Base-by-base conservation (phyloP, 2,888 invertebrate species). In the Globia sparganii region DNA sequence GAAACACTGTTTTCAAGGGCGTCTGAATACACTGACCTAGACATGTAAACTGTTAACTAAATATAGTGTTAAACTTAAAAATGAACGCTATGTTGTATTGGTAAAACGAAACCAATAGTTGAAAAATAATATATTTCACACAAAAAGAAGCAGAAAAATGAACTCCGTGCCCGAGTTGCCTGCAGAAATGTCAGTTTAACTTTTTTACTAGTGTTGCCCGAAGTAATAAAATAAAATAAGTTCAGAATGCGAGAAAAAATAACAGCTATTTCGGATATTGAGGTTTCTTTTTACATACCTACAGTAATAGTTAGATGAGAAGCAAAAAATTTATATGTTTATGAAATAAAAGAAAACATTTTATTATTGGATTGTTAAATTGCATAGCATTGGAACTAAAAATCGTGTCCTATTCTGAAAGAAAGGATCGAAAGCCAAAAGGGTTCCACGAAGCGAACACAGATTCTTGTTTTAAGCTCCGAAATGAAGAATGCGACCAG, bases 1-100 rank as follows among this genome's bases (percentile, higher is more conserved):
- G 91, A 92, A 82, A 93, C 94, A 94, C 93, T 86, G 91, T 94
- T 95, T 95, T 96, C 96, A 96, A 96, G 96, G 95, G 95, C 96
- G 95, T 93, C 92, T 92, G 91, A 93, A 91, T 92, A 85, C 82
- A 89, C 90, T 89, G 89, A 90, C 83, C 86, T 85, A 84, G 79
- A 88, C 89, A 90, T 87, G 85, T 88, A 83, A 84, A 91, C 80
- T 87, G 78, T 75, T 77, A 85, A 77, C 85, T 80, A 85, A 88
- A 78, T 66, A 71, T 82, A 87, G 77, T 64, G 75, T 78, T 76
- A 76, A 83, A 87, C 83, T 72, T 81, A 87, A 87, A 87, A 87
- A 84, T 80, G 80, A 86, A 87, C 75, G 71, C 74, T 56, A 78
- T 86, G 72, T 87, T 81, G 78, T 78, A 84, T 80, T 82, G 76